Conservation (phyloP, 1,140 invertebrate species). For the Drosophila rhopaloa region DNA sequence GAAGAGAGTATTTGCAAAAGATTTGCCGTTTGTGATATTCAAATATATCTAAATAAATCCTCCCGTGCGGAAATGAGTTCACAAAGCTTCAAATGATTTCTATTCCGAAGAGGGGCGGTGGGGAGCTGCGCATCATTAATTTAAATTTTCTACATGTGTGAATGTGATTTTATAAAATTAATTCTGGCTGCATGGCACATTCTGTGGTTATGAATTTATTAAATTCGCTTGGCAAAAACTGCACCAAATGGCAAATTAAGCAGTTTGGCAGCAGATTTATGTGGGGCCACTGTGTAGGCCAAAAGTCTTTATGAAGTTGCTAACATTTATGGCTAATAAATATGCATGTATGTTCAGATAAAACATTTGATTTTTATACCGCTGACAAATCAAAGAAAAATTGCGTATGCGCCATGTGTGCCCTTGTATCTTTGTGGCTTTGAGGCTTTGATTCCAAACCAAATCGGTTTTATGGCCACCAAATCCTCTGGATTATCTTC, state of each 20-base stretch:
- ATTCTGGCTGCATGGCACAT: constrained; percentile 44
- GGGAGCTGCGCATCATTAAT: constrained; percentile 38
- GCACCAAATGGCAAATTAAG: constrained; percentile 52
- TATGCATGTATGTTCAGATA: constrained; percentile 21
- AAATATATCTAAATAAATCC: constrained; percentile 10
- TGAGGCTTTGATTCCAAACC: constrained; percentile 21
- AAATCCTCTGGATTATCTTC: constrained; percentile 44
- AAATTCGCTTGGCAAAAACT: constrained; percentile 44
- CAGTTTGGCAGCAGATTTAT: constrained; percentile 48
- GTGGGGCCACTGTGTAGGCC: constrained; percentile 11
- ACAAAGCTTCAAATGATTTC: constrained; percentile 3
- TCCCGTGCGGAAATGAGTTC: constrained; percentile 11
- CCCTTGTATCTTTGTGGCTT: constrained; percentile 21
- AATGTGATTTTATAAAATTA: constrained; percentile 44
- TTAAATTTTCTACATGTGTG: constrained; percentile 29
- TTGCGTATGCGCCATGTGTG: constrained; percentile 29
- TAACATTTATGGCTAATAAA: constrained; percentile 52
- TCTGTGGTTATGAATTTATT: constrained; percentile 52
- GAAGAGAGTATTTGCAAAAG: constrained; percentile 10
- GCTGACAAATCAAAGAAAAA: constrained; percentile 35
- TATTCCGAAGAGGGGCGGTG: constrained; percentile 1
- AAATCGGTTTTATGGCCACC: constrained; percentile 31
- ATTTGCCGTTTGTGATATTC: constrained; percentile 2
- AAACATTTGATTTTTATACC: constrained; percentile 35
- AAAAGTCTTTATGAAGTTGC: constrained; percentile 31